Percentiles rank a stretch among this genome's conserved stretches.
phyloP scores from a whole-genome alignment of 2,888 invertebrate species.

The Urechis unicinctus region DNA sequence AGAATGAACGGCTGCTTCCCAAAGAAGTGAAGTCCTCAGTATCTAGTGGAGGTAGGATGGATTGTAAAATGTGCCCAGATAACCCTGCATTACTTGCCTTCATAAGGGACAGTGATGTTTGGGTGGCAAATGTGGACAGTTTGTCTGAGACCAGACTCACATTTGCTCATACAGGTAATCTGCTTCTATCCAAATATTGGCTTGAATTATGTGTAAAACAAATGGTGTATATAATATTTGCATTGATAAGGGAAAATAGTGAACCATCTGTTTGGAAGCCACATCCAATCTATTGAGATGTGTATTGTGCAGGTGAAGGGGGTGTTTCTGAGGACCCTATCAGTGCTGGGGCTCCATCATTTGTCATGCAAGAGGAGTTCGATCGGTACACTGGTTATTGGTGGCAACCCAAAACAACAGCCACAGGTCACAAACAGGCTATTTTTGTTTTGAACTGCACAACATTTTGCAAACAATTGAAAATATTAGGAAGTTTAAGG shows the following conservation, averaged over 20 bases:
- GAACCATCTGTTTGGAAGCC: too few species aligned
- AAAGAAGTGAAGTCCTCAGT: slow-evolving; percentile 43
- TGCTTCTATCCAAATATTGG: not conserved
- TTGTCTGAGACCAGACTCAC: slow-evolving; percentile 48
- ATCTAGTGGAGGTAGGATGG: slow-evolving; percentile 53
- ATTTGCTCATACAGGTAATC: slow-evolving; percentile 58
- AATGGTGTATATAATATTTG: too few species aligned
- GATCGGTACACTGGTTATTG: slow-evolving; percentile 93
- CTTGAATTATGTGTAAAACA: too few species aligned
- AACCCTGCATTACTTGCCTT: slow-evolving; percentile 79
- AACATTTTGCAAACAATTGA: too few species aligned
- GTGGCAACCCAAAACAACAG: slow-evolving; percentile 73
- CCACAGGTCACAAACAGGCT: too few species aligned
- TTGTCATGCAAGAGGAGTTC: slow-evolving; percentile 98
- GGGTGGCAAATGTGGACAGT: slow-evolving; percentile 67
- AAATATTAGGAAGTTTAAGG: too few species aligned
- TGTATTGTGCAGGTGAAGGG: not conserved
- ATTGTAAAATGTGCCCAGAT: slow-evolving; percentile 76
- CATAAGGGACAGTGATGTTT: slow-evolving; percentile 83
- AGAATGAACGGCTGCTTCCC: slow-evolving; percentile 39
- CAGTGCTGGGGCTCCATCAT: slow-evolving; percentile 87
- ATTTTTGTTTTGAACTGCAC: too few species aligned
- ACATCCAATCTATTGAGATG: not conserved
- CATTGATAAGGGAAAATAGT: too few species aligned
- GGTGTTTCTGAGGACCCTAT: slow-evolving; percentile 26